Evolutionary conservation across 1,140 invertebrate genomes (phyloP).

Genomic region (Atta colombica): DNA sequence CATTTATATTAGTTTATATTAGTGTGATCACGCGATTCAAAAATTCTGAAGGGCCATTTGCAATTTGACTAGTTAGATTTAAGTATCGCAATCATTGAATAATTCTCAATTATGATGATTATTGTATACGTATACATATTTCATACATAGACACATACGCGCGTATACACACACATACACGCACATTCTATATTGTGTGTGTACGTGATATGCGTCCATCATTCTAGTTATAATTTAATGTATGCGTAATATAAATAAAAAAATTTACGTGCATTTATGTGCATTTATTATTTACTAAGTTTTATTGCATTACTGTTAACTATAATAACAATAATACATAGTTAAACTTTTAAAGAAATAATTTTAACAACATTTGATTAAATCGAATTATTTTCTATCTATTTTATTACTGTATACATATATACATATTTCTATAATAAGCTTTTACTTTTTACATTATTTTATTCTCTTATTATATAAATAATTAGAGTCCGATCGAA

Average conservation of each 20-base stretch:
- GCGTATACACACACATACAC: constrained; percentile 1
- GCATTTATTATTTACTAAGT: background rate
- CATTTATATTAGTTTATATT: background rate
- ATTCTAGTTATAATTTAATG: constrained; percentile 73
- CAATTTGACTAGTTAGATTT: constrained; percentile 67
- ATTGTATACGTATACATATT: constrained; percentile 50
- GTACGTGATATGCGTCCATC: constrained; percentile 44
- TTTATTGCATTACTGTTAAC: background rate
- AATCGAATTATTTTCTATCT: background rate
- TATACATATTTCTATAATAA: background rate
- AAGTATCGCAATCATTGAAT: constrained; percentile 63
- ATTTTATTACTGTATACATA: background rate
- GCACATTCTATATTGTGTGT: constrained; percentile 38
- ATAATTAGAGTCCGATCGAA: too few relatives aligned
- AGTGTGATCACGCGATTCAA: background rate
- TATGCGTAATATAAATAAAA: constrained; percentile 78
- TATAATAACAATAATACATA: background rate
- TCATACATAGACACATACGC: constrained; percentile 30
- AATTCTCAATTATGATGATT: constrained; percentile 57
- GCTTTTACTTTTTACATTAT: background rate
- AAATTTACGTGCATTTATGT: constrained; percentile 69
- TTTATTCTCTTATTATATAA: background rate
- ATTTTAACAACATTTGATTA: background rate
- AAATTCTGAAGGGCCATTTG: constrained; percentile 60
- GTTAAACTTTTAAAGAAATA: background rate